Evolutionary conservation across 2,888 invertebrate species (phyloP).

Genomic region (Hypselothyrea guttata): DNA sequence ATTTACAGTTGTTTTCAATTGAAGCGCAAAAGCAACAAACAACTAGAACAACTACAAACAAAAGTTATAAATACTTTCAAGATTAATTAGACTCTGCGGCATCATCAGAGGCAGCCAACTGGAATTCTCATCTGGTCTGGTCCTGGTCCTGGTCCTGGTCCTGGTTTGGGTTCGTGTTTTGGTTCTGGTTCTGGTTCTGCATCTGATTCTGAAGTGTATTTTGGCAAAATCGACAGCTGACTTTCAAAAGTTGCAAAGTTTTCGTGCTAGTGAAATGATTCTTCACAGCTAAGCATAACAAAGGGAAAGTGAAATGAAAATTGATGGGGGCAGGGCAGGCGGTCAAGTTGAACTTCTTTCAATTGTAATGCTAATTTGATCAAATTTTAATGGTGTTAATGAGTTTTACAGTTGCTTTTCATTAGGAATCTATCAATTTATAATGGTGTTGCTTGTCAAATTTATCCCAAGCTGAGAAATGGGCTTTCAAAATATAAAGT

Average conservation of each 20-base stretch:
- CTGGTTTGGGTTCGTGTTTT: not conserved
- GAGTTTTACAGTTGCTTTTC: constrained; percentile 41
- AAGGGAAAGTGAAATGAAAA: constrained; percentile 8
- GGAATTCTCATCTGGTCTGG: constrained; percentile 6
- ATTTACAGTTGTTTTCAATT: constrained; percentile 74
- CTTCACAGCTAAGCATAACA: constrained; percentile 27
- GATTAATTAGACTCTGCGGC: constrained; percentile 63
- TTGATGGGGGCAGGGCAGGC: not conserved
- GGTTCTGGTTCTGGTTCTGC: no score
- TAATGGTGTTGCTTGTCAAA: constrained; percentile 8
- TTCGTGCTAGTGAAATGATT: constrained; percentile 32
- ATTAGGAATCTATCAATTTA: constrained; percentile 34
- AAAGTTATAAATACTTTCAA: constrained; percentile 71
- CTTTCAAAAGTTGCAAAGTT: constrained; percentile 42
- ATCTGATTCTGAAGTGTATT: not conserved
- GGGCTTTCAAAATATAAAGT: no score
- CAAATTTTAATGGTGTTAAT: constrained; percentile 46
- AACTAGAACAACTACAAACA: constrained; percentile 50
- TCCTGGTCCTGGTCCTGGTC: not conserved
- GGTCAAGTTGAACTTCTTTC: constrained; percentile 5
- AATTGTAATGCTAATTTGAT: constrained; percentile 42
- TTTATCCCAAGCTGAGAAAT: not conserved
- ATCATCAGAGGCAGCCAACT: constrained; percentile 25
- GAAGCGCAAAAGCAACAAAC: constrained; percentile 15
- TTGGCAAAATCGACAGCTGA: constrained; percentile 40